Conservation (phyloP, 2,113 vertebrate species). For the Pterocles burchelli region DNA sequence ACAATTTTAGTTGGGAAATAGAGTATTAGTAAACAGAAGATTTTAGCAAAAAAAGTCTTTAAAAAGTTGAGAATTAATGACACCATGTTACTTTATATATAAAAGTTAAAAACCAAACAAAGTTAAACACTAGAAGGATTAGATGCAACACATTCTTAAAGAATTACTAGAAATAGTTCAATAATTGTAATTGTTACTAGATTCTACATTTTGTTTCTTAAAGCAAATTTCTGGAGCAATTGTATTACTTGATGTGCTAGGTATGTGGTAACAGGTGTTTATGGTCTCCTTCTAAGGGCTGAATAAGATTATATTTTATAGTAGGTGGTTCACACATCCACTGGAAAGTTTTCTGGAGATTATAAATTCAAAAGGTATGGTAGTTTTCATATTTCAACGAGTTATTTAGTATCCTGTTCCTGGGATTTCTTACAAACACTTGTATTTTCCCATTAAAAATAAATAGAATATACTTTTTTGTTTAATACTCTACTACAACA, state of each 20-base stretch:
- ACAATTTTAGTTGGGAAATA: not conserved
- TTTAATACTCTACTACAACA: not conserved
- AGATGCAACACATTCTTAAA: not conserved
- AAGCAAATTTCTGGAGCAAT: not conserved
- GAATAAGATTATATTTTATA: not conserved
- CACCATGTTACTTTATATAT: not conserved
- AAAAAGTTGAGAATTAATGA: not conserved
- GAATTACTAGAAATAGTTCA: not conserved
- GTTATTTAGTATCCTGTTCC: not conserved
- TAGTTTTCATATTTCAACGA: not conserved
- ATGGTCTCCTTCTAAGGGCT: not conserved
- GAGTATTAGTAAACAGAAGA: not conserved
- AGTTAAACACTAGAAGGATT: not conserved
- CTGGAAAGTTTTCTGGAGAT: not conserved
- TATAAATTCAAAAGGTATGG: not conserved
- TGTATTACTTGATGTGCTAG: not conserved
- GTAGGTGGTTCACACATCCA: not conserved
- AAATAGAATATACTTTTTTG: not conserved
- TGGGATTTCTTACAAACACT: not conserved
- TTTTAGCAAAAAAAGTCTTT: not conserved
- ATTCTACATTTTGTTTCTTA: not conserved
- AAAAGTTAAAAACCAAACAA: not conserved
- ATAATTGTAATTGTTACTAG: not conserved
- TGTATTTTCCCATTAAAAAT: not conserved
- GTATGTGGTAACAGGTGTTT: not conserved